These are phyloP conservation scores for Callitettix versicolor DNA, from an alignment of 1,140 invertebrate species.

Conservation along the genomic window DNA sequence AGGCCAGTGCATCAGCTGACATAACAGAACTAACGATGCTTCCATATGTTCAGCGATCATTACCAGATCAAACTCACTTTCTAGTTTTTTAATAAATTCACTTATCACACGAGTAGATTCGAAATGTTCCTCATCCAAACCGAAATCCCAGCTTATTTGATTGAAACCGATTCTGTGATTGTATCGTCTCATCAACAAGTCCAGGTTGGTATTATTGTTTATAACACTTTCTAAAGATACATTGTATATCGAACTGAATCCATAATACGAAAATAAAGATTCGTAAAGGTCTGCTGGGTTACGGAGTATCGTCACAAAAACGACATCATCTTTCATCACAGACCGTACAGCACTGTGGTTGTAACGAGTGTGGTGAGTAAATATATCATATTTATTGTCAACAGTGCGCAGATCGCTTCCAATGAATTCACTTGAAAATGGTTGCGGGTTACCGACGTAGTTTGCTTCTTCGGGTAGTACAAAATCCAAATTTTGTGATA, in stretches of 20 bases:
- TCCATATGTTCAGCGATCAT: conserved; percentile 43
- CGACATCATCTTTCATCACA: conserved; percentile 30
- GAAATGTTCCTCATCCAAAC: conserved; percentile 26
- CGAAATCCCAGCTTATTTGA: conserved; percentile 36
- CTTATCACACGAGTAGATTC: conserved; percentile 13
- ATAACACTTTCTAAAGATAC: conserved; percentile 6
- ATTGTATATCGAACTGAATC: conserved; percentile 20
- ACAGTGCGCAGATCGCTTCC: background rate
- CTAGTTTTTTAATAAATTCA: conserved; percentile 28
- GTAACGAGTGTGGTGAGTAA: conserved; percentile 30
- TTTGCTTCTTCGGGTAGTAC: conserved; percentile 32
- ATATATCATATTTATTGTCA: conserved; percentile 24
- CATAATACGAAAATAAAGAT: conserved; percentile 30
- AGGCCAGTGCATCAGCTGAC: conserved; percentile 38
- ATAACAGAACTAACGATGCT: conserved; percentile 40
- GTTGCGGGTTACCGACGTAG: conserved; percentile 30
- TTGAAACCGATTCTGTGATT: conserved; percentile 28
- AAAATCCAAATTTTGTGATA: conserved; percentile 31
- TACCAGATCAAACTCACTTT: conserved; percentile 38
- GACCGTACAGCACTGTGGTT: conserved; percentile 23
- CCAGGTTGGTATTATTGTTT: background rate
- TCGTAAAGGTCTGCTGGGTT: conserved; percentile 33
- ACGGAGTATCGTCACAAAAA: conserved; percentile 33
- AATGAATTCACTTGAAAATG: conserved; percentile 21
- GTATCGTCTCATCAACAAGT: conserved; percentile 1